phyloP scores from a whole-genome alignment of 2,888 invertebrate species.

The Hesperia comma region DNA sequence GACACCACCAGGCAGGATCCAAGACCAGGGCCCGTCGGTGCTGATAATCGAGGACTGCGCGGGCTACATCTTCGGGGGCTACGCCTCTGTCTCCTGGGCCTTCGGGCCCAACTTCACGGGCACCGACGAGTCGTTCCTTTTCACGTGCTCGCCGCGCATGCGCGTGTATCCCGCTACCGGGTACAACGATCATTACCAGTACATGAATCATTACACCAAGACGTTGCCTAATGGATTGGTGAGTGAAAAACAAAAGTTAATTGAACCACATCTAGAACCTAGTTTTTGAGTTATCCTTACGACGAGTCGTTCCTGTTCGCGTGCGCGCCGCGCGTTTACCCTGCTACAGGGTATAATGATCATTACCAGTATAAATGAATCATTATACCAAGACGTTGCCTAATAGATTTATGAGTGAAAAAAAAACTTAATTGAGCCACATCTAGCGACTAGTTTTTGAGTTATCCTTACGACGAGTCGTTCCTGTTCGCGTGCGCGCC shows the following conservation, averaged over 20 bases:
- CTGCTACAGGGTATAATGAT: constrained; percentile 91
- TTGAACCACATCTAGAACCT: too few species aligned
- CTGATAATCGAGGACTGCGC: constrained; percentile 92
- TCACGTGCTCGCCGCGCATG: constrained; percentile 92
- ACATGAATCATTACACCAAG: constrained; percentile 95
- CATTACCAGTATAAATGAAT: constrained; percentile 97
- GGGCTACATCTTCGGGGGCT: constrained; percentile 95
- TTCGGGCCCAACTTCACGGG: constrained; percentile 91
- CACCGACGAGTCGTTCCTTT: constrained; percentile 91
- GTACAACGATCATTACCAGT: constrained; percentile 96
- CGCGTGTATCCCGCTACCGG: constrained; percentile 90
- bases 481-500: constrained; percentile 94
- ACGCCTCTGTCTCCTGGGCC: constrained; percentile 91
- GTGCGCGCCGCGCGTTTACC: constrained; percentile 91
- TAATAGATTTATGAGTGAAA: constrained; percentile 93
- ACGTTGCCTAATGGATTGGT: constrained; percentile 97
- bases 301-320: constrained; percentile 93
- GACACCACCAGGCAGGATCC: constrained; percentile 87
- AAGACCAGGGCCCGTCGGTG: constrained; percentile 92
- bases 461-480: constrained; percentile 87
- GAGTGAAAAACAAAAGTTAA: too few species aligned
- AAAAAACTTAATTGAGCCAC: too few species aligned
- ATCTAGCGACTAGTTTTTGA: too few species aligned
- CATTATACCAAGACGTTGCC: constrained; percentile 96
- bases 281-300: too few species aligned